Evolutionary conservation across 2,797 vertebrate genomes (phyloP).

Genomic region (Allobates femoralis): DNA sequence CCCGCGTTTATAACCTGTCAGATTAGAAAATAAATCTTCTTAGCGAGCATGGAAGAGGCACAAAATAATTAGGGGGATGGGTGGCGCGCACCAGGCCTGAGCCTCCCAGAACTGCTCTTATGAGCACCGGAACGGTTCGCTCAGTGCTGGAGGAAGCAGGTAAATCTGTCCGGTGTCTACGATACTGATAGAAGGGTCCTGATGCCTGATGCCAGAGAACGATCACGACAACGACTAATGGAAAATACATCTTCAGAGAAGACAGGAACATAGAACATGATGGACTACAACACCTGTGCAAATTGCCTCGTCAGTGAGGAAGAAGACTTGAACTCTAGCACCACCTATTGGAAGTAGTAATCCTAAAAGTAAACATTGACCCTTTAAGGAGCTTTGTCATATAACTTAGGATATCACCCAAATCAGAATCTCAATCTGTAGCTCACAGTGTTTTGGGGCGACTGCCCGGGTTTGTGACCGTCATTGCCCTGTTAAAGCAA

Average conservation of each 20-base stretch:
- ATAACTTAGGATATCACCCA: too few species aligned
- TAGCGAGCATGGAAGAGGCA: not conserved
- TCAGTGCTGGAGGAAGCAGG: not conserved
- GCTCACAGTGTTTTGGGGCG: too few species aligned
- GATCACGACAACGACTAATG: not conserved
- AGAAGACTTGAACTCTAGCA: too few species aligned
- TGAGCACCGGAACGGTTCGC: not conserved
- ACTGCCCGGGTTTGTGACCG: too few species aligned
- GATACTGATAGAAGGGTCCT: not conserved
- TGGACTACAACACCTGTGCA: too few species aligned
- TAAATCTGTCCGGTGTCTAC: not conserved
- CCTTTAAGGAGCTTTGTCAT: too few species aligned
- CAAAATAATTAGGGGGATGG: not conserved
- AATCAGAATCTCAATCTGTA: too few species aligned
- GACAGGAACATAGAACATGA: not conserved
- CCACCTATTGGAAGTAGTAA: too few species aligned
- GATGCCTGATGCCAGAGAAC: not conserved
- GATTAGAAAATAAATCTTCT: slow-evolving; percentile 32
- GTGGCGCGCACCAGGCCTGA: not conserved
- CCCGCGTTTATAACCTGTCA: not conserved
- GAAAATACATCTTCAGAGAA: not conserved
- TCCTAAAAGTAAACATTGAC: too few species aligned
- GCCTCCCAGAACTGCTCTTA: not conserved
- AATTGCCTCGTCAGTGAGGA: too few species aligned
- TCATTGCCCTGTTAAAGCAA: too few species aligned